phyloP scores from a whole-genome alignment of 1,140 invertebrate species.

The Eupeodes corollae region DNA sequence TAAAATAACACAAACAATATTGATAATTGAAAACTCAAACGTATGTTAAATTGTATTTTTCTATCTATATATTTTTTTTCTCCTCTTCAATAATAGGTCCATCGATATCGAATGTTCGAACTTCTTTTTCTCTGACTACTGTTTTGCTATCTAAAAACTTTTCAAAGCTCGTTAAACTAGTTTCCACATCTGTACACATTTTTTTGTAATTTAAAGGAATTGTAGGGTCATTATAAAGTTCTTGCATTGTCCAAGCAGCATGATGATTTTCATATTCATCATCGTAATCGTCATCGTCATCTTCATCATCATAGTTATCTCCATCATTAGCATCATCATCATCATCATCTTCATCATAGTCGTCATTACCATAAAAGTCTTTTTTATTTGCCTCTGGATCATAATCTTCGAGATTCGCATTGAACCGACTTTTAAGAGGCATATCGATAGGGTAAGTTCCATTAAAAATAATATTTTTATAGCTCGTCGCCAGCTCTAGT shows the following conservation, averaged over 20 bases:
- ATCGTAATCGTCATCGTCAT: constrained; percentile 15
- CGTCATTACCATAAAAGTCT: constrained; percentile 22
- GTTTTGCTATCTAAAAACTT: constrained; percentile 27
- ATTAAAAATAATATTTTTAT: constrained; percentile 49
- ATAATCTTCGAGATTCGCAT: constrained; percentile 11
- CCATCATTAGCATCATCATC: constrained; percentile 10
- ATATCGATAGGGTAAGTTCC: constrained; percentile 71
- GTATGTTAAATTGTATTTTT: background rate
- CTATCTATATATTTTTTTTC: constrained; percentile 5
- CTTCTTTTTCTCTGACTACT: constrained; percentile 5
- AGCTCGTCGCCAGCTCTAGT: too few relatives aligned
- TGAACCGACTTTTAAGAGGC: constrained; percentile 33
- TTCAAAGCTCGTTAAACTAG: constrained; percentile 29
- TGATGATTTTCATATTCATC: constrained; percentile 18
- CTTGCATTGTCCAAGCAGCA: constrained; percentile 31
- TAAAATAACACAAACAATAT: too few relatives aligned
- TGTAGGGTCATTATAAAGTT: constrained; percentile 27
- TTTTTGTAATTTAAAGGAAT: constrained; percentile 35
- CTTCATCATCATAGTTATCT: constrained; percentile 13
- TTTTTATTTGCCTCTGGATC: constrained; percentile 31
- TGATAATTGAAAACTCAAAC: too few relatives aligned
- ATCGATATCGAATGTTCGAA: constrained; percentile 34
- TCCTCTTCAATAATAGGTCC: constrained; percentile 8
- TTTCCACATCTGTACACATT: constrained; percentile 34
- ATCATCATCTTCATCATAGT: constrained; percentile 23